Evolutionary conservation across 2,797 vertebrate species (phyloP).

Genomic region (Anas georgica): DNA sequence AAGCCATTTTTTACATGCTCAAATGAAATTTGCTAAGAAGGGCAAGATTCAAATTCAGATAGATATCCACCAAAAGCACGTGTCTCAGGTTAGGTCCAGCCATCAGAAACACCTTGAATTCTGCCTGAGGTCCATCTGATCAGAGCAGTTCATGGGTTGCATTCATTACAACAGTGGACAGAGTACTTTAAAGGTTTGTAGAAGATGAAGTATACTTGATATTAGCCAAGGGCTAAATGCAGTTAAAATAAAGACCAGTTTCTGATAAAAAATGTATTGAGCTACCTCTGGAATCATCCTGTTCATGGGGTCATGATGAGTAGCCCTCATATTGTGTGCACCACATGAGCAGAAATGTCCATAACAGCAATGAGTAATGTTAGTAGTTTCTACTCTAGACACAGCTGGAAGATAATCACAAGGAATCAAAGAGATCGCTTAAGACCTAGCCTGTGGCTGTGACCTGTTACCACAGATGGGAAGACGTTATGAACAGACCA

Average conservation of each 20-base stretch:
- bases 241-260: slow-evolving; percentile 15
- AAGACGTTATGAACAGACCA: not conserved
- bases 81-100: not conserved
- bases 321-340: rapidly evolving
- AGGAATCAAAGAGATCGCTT: not conserved
- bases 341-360: not conserved
- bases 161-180: not conserved
- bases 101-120: not conserved
- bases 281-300: not conserved
- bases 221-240: not conserved
- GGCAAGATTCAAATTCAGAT: not conserved
- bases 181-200: not conserved
- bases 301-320: not conserved
- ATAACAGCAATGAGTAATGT: not conserved
- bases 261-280: not conserved
- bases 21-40: not conserved
- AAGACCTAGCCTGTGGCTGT: not conserved
- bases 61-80: not conserved
- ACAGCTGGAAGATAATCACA: not conserved
- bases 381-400: not conserved
- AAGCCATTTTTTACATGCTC: not conserved
- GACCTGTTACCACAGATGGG: rapidly evolving
- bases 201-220: slow-evolving; percentile 11
- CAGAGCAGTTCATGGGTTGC: not conserved
- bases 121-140: not conserved